phyloP scores from a whole-genome alignment of 2,797 vertebrate genomes.

The Sciurus carolinensis region DNA sequence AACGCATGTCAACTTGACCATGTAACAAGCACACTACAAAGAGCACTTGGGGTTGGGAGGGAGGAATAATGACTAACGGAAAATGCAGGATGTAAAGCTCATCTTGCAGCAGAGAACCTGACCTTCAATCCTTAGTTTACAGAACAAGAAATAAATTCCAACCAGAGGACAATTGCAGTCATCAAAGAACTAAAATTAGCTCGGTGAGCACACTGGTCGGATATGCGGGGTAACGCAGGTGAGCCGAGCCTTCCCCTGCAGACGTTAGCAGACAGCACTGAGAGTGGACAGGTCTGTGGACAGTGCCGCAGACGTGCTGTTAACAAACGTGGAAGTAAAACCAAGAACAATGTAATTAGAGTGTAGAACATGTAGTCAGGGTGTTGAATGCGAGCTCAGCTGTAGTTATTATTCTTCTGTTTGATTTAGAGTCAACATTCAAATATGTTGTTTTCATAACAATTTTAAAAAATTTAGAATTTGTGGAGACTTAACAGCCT shows the following conservation, averaged over 20 bases:
- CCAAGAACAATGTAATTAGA: neutral
- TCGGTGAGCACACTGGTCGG: rapidly evolving
- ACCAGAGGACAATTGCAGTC: rapidly evolving
- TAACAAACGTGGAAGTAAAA: neutral
- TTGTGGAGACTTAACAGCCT: neutral
- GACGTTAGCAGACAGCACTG: neutral
- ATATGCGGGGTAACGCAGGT: rapidly evolving
- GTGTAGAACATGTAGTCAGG: rapidly evolving
- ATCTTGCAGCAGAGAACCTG: neutral
- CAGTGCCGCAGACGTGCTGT: neutral
- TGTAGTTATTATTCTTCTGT: neutral
- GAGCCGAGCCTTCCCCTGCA: neutral
- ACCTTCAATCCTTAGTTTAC: neutral
- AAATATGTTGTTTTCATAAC: neutral
- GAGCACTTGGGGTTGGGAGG: neutral
- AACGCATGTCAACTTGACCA: neutral
- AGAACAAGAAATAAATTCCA: neutral
- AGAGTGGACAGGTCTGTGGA: neutral
- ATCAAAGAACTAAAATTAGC: rapidly evolving
- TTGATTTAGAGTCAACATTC: neutral
- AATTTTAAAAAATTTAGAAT: neutral
- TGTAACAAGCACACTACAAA: neutral
- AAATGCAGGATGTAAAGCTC: neutral
- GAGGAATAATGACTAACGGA: rapidly evolving
- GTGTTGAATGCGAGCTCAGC: neutral